Percentiles rank a stretch among this genome's conserved stretches.
phyloP scores from a whole-genome alignment of 1,140 invertebrate genomes.

The Caenorhabditis remanei region DNA sequence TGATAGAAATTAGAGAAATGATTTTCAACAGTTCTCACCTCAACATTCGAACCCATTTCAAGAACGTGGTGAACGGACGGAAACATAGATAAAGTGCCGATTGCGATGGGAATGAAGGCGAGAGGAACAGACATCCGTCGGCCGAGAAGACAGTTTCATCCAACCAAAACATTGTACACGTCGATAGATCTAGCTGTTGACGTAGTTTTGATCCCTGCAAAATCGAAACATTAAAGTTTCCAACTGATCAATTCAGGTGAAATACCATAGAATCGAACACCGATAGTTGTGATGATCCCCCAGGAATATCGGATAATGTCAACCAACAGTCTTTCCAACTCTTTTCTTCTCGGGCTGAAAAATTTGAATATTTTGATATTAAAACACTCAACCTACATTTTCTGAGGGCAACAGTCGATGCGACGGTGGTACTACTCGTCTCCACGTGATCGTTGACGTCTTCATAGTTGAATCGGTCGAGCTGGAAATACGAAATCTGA shows the following conservation, averaged over 20 bases:
- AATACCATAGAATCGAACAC: slow-evolving; percentile 2
- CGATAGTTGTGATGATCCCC: slow-evolving; percentile 10
- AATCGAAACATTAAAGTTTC: background rate
- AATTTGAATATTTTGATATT: background rate
- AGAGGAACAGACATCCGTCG: slow-evolving; percentile 21
- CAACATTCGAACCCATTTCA: slow-evolving; percentile 39
- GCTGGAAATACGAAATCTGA: background rate
- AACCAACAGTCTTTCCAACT: slow-evolving; percentile 40
- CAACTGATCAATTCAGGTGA: too few species aligned
- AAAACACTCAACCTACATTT: slow-evolving; percentile 17
- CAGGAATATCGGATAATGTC: slow-evolving; percentile 23
- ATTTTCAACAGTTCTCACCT: background rate
- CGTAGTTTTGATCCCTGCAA: slow-evolving; percentile 3
- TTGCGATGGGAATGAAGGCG: background rate
- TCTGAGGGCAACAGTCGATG: slow-evolving; percentile 23
- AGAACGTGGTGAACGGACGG: slow-evolving; percentile 14
- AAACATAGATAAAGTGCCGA: slow-evolving; percentile 18
- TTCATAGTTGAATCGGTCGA: slow-evolving; percentile 12
- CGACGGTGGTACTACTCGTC: slow-evolving; percentile 19
- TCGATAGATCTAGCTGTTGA: slow-evolving; percentile 17
- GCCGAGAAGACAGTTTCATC: slow-evolving; percentile 30
- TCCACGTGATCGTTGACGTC: background rate
- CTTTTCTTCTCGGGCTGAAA: slow-evolving; percentile 29
- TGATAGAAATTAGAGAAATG: background rate
- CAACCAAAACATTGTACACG: slow-evolving; percentile 41